These are phyloP conservation scores for Channa striata DNA, from an alignment of 2,797 vertebrate species.

Conservation along the genomic window DNA sequence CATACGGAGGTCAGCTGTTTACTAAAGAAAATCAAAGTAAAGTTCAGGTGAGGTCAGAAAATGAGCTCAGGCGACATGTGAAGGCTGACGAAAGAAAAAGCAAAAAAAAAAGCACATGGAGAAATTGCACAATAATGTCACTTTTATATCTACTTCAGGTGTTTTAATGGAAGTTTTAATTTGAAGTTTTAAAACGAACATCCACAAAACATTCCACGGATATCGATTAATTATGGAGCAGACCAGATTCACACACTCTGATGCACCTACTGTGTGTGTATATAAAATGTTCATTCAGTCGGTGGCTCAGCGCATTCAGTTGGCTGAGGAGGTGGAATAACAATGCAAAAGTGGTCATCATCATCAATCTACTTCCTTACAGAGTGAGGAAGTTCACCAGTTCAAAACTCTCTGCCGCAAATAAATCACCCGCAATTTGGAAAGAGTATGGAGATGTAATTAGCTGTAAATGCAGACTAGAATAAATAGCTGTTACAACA, in stretches of 20 bases:
- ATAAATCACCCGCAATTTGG: conserved; percentile 30
- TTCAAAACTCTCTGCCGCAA: neutral
- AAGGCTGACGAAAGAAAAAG: neutral
- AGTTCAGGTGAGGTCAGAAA: conserved; percentile 31
- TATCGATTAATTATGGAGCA: too few relatives aligned
- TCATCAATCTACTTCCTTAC: neutral
- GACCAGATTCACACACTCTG: neutral
- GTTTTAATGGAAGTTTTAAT: too few relatives aligned
- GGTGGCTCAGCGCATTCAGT: neutral
- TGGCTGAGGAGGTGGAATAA: conserved; percentile 19
- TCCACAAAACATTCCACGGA: too few relatives aligned
- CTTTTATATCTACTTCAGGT: too few relatives aligned
- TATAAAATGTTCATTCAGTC: neutral
- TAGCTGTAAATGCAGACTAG: conserved; percentile 29
- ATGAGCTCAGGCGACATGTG: neutral
- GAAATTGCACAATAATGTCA: too few relatives aligned
- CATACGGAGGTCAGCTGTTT: conserved; percentile 13
- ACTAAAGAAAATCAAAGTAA: conserved; percentile 26
- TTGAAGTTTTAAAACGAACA: too few relatives aligned
- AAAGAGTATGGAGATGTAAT: conserved; percentile 36
- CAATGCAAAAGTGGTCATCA: neutral
- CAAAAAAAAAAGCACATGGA: neutral
- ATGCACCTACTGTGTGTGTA: neutral
- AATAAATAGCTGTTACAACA: conserved; percentile 35
- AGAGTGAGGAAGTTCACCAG: neutral